Evolutionary conservation across 2,113 vertebrate genomes (phyloP).

Genomic region (Ciconia maguari): DNA sequence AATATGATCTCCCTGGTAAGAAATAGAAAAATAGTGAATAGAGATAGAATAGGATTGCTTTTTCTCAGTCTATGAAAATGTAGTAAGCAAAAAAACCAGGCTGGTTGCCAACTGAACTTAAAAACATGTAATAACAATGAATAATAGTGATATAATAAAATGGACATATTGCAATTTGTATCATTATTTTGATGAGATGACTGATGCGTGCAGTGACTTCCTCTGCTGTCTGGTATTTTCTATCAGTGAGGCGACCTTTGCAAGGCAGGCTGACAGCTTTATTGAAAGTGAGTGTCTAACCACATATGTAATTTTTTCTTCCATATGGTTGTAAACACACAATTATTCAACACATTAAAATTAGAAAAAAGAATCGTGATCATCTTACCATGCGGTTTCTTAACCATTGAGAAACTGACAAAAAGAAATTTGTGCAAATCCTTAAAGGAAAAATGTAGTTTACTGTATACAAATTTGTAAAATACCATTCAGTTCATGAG

Average conservation of each 20-base stretch:
- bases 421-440: not conserved
- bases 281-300: conserved; percentile 4
- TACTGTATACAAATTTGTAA: not conserved
- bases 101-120: not conserved
- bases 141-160: not conserved
- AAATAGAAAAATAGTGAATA: not conserved
- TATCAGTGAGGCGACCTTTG: conserved; percentile 25
- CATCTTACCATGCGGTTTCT: not conserved
- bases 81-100: not conserved
- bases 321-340: conserved; percentile 34
- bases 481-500: not conserved
- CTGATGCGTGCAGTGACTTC: conserved; percentile 3
- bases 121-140: not conserved
- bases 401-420: not conserved
- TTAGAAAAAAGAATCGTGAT: not conserved
- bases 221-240: conserved; percentile 17
- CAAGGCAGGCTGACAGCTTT: conserved; percentile 30
- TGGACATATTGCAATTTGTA: not conserved
- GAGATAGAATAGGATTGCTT: not conserved
- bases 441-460: not conserved
- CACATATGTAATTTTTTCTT: conserved; percentile 33
- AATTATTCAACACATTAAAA: not conserved
- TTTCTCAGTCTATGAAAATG: not conserved
- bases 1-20: not conserved
- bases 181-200: conserved; percentile 29